Evolutionary conservation across 2,888 invertebrate species (phyloP).

Genomic region (Clistopyga incitator): DNA sequence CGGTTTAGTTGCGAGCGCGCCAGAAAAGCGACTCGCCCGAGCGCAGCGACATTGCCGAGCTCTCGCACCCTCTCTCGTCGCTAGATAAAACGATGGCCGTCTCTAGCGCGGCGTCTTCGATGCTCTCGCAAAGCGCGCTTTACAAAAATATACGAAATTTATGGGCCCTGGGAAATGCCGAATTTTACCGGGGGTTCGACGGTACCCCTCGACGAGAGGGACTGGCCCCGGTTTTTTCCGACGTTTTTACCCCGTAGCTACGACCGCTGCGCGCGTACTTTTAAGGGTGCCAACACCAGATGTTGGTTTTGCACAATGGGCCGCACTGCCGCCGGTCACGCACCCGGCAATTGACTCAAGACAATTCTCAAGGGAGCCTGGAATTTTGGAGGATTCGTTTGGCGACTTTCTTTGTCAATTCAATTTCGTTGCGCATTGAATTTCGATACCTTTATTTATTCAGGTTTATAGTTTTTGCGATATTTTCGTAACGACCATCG

Average conservation of each 20-base stretch:
- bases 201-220: neutral
- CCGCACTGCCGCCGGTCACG: slow-evolving; percentile 42
- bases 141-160: slow-evolving; percentile 36
- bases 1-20: slow-evolving; percentile 41
- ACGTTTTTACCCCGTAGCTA: slow-evolving; percentile 15
- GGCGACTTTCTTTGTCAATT: neutral
- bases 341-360: slow-evolving; percentile 49
- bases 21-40: slow-evolving; percentile 50
- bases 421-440: slow-evolving; percentile 6
- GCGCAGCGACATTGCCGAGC: slow-evolving; percentile 54
- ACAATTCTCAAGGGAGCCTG: slow-evolving; percentile 25
- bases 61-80: slow-evolving; percentile 52
- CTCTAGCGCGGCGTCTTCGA: slow-evolving; percentile 23
- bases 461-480: too few species aligned
- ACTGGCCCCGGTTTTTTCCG: neutral
- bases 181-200: neutral
- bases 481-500: neutral
- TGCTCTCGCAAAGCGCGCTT: slow-evolving; percentile 6
- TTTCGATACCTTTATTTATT: neutral
- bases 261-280: slow-evolving; percentile 23
- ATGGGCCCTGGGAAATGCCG: slow-evolving; percentile 13
- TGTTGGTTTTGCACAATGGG: slow-evolving; percentile 58
- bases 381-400: slow-evolving; percentile 7
- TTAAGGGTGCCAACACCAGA: slow-evolving; percentile 57
- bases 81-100: slow-evolving; percentile 58